Evolutionary conservation across 2,797 vertebrate genomes (phyloP).

Genomic region (Lutjanus campechanus): DNA sequence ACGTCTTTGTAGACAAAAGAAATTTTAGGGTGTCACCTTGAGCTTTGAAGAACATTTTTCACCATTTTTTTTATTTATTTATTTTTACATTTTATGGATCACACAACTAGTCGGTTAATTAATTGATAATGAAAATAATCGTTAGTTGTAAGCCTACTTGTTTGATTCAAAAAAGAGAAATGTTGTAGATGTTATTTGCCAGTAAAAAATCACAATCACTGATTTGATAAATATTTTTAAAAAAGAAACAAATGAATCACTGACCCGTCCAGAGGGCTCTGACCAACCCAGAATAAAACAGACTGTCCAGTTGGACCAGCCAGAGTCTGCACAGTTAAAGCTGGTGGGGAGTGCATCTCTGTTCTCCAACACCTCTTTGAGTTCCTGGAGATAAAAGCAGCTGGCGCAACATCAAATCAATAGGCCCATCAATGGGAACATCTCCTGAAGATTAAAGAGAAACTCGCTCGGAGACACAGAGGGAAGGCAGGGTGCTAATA

Average conservation of each 20-base stretch:
- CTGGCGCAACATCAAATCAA: slow-evolving; percentile 86
- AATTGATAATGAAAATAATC: too few relatives aligned
- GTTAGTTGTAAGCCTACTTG: too few relatives aligned
- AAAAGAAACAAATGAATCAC: not conserved
- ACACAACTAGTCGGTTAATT: too few relatives aligned
- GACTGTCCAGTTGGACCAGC: slow-evolving; percentile 1
- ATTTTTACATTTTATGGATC: too few relatives aligned
- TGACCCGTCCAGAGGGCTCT: not conserved
- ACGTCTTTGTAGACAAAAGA: too few relatives aligned
- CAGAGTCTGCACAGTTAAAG: slow-evolving; percentile 43
- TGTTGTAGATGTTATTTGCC: too few relatives aligned
- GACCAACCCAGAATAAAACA: slow-evolving; percentile 10
- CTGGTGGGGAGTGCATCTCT: slow-evolving; percentile 52
- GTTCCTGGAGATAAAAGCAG: slow-evolving; percentile 87
- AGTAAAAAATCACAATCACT: too few relatives aligned
- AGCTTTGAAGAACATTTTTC: too few relatives aligned
- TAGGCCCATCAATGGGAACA: slow-evolving; percentile 86
- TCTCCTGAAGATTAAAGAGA: slow-evolving; percentile 89
- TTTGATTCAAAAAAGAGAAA: too few relatives aligned
- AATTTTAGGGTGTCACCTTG: too few relatives aligned
- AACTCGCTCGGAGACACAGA: slow-evolving; percentile 58
- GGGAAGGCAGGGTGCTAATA: slow-evolving; percentile 74
- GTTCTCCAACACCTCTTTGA: slow-evolving; percentile 75
- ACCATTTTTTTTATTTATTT: too few relatives aligned
- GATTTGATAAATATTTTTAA: too few relatives aligned